Conservation (phyloP, 2,888 invertebrate species). For the Drosophila falleni region DNA sequence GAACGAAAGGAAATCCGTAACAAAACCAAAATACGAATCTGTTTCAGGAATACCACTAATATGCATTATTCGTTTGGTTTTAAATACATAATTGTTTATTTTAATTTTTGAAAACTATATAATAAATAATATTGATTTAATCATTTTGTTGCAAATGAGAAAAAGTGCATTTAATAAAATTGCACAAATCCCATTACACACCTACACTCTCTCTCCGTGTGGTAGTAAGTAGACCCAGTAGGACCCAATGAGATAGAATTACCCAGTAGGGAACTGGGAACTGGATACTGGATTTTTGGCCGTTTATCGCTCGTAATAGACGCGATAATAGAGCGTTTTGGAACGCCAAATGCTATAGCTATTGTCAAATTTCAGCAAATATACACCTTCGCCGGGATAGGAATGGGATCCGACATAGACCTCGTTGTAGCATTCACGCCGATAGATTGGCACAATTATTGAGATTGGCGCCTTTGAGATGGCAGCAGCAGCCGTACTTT, state of each 20-base stretch:
- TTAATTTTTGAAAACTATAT: slow-evolving; percentile 66
- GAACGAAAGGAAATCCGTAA: too few relatives aligned
- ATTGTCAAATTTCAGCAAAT: slow-evolving; percentile 99
- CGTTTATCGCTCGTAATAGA: slow-evolving; percentile 94
- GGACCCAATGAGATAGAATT: neutral
- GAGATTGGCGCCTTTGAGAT: slow-evolving; percentile 86
- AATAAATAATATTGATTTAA: slow-evolving; percentile 72
- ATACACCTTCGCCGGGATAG: slow-evolving; percentile 98
- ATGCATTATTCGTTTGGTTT: neutral
- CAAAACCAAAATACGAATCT: too few relatives aligned
- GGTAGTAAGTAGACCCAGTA: slow-evolving; percentile 18
- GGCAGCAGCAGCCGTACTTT: slow-evolving; percentile 37
- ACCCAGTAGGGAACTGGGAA: slow-evolving; percentile 4
- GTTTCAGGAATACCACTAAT: too few relatives aligned
- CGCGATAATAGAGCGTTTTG: slow-evolving; percentile 99
- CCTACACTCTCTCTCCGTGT: neutral
- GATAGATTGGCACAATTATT: slow-evolving; percentile 96
- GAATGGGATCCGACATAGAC: slow-evolving; percentile 99
- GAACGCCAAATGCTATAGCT: slow-evolving; percentile 99
- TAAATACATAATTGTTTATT: slow-evolving; percentile 34
- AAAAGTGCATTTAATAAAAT: slow-evolving; percentile 43
- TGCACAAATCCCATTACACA: slow-evolving; percentile 11
- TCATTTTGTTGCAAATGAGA: slow-evolving; percentile 45
- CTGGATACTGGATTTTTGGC: slow-evolving; percentile 15
- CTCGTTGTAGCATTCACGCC: slow-evolving; percentile 98